A percentile compares a stretch with the other conserved stretches of the same genome.
Evolutionary conservation across 2,113 vertebrate genomes (phyloP).

Genomic region (Pimephales promelas): DNA sequence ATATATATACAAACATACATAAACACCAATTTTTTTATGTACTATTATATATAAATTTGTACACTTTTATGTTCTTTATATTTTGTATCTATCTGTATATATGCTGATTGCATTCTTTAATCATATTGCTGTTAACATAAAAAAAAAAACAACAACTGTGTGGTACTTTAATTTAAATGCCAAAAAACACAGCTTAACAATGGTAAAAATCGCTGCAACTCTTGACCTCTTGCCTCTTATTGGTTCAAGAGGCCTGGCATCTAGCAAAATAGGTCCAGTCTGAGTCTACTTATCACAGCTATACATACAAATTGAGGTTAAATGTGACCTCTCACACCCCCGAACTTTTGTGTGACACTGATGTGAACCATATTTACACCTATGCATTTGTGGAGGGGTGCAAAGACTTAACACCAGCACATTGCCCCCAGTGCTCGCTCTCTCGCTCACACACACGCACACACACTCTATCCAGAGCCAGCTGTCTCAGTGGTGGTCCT

Average conservation of each 20-base stretch:
- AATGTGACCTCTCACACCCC: conserved; percentile 15
- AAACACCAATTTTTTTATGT: too few relatives aligned
- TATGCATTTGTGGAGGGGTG: conserved; percentile 52
- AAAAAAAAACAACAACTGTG: neutral
- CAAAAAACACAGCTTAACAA: neutral
- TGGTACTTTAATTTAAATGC: neutral
- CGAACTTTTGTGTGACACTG: conserved; percentile 27
- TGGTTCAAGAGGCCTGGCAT: conserved; percentile 1
- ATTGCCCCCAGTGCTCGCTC: conserved; percentile 35
- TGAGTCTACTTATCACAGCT: conserved; percentile 34
- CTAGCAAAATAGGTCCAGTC: conserved; percentile 1
- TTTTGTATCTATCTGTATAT: neutral
- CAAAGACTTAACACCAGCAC: conserved; percentile 48
- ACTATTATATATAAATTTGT: too few relatives aligned
- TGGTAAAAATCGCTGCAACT: neutral
- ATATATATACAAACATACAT: too few relatives aligned
- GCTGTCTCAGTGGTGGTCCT: conserved; percentile 57
- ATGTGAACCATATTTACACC: conserved; percentile 50
- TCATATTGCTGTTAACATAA: neutral
- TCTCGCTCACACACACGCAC: conserved; percentile 14
- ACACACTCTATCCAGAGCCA: conserved; percentile 63
- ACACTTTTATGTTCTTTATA: too few relatives aligned
- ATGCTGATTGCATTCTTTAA: neutral
- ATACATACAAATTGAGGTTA: conserved; percentile 41
- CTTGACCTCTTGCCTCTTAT: neutral